Evolutionary conservation across 2,888 invertebrate species (phyloP), one percentile per base, ranked within the genome.

Genomic region (Dryobotodes eremita): DNA sequence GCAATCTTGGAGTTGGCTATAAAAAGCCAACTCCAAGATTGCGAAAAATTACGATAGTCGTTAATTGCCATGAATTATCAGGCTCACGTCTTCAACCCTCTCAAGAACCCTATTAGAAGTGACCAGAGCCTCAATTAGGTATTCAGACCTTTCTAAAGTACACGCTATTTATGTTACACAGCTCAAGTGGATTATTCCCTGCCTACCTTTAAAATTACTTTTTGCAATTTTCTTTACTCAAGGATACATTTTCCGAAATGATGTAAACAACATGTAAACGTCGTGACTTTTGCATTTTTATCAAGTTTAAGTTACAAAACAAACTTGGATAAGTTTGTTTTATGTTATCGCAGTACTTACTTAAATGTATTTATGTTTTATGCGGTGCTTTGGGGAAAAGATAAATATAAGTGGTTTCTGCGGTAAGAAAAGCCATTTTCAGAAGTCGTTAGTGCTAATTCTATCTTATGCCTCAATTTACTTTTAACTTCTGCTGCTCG

Each of bases 321-420:
- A 65, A 73, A 78, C 42, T 73, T 78, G 64, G n/a, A 23, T 55
- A 71, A 71, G 59, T 46, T 79, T 73, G 66, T 62, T 82, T 82
- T 78, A 78, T 53, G 70, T 78, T 50, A 73, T 31, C 46, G 26
- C n/a, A 50, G 62, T 64, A 61, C 26, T 53, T 53, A 36, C 23
- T 69, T 75, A 66, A 57, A 53, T 8, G 7, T 69, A n/a, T 72
- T 81, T 72, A 61, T 31, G 23, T 82, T 78, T 65, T n/a, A 61
- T 59, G 46, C 20, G 36, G 15, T 62, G 59, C n/a, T 77, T 48
- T 31, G 26, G 8, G 59, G 15, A 50, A 70, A 76, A 70, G 59
- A 59, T 72, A 82, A 59, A 64, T 36, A 53, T 48, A 79, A 50
- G 42, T 53, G 26, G 15, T 26, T 31, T 62, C 17, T 20, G 15